Evolutionary conservation across 1,140 invertebrate species (phyloP), one percentile per base, ranked within the genome.

Genomic region (Drosophila nannoptera): DNA sequence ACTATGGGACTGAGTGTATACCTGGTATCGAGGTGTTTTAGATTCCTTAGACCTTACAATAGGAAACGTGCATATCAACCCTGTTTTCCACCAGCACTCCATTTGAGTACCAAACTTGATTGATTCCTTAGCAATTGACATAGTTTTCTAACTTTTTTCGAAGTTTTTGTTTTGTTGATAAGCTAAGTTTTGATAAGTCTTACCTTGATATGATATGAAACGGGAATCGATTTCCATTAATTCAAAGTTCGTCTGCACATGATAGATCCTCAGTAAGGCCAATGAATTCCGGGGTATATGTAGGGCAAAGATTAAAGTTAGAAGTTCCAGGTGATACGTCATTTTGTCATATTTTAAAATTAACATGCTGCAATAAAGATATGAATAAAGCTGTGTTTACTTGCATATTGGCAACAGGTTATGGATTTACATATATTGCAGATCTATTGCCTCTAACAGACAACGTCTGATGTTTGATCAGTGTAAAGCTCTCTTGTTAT

Each of bases 131-230:
- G 61, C 77, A 84, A 87, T 81, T 86, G 81, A 84, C 87, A 87
- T 46, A 73, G 46, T 77, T 86, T 77, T 52, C 38, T 63, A 54
- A 55, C 64, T 3, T 52, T 50, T 53, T 33, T 40, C 40, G 59
- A 42, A 33, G 35, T 36, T 36, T 33, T 22, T 16, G 43, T n/a
- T n/a, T n/a, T n/a, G n/a, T n/a, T n/a, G n/a, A n/a, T n/a, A n/a
- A n/a, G n/a, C n/a, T n/a, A n/a, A n/a, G n/a, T 68, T 78, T 77
- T 87, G 82, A 86, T 78, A 78, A 73, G 78, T 61, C 87, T 81
- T 83, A 91, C 90, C 90, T 90, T 90, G 90, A 87, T 90, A 89
- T 61, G 90, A 90, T 63, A 91, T 90, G 60, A 87, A 90, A 65
- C 90, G 78, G 64, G 87, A 88, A 83, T 88, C 87, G 54, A 87